Percentiles rank a stretch among this genome's conserved stretches.
Evolutionary conservation across 2,797 vertebrate species (phyloP).

Genomic region (Takifugu ocellatus): DNA sequence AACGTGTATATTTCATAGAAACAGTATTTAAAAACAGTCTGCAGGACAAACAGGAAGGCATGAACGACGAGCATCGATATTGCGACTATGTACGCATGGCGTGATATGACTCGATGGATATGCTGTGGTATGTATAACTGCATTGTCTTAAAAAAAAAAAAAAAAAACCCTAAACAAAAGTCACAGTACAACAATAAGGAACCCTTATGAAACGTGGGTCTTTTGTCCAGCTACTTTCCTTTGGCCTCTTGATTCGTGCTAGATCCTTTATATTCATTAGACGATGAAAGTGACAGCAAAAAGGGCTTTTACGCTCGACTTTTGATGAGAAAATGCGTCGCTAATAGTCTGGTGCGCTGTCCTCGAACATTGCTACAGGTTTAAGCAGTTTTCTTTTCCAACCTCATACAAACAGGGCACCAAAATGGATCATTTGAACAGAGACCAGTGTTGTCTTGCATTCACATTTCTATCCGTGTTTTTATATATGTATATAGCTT

Average conservation of each 20-base stretch:
- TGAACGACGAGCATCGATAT: conserved; percentile 70
- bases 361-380: conserved; percentile 49
- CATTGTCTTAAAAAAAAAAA: conserved; percentile 50
- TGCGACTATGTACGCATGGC: conserved; percentile 60
- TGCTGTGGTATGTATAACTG: conserved; percentile 66
- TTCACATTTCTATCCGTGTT: conserved; percentile 66
- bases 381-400: conserved; percentile 50
- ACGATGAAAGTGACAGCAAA: conserved; percentile 46
- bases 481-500: conserved; percentile 47
- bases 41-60: conserved; percentile 80
- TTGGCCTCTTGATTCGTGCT: conserved; percentile 71
- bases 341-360: conserved; percentile 16
- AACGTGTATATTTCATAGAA: conserved; percentile 84
- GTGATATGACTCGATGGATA: conserved; percentile 60
- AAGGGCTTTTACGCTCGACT: conserved; percentile 41
- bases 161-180: conserved; percentile 39
- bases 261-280: conserved; percentile 42
- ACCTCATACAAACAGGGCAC: conserved; percentile 56
- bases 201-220: conserved; percentile 61
- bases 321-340: conserved; percentile 16
- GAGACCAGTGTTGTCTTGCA: conserved; percentile 68
- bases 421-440: conserved; percentile 48
- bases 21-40: conserved; percentile 80
- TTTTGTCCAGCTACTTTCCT: conserved; percentile 69
- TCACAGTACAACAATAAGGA: conserved; percentile 71